These are phyloP conservation scores for Lymantria monacha DNA, from an alignment of 2,888 invertebrate genomes.

Conservation along the genomic window DNA sequence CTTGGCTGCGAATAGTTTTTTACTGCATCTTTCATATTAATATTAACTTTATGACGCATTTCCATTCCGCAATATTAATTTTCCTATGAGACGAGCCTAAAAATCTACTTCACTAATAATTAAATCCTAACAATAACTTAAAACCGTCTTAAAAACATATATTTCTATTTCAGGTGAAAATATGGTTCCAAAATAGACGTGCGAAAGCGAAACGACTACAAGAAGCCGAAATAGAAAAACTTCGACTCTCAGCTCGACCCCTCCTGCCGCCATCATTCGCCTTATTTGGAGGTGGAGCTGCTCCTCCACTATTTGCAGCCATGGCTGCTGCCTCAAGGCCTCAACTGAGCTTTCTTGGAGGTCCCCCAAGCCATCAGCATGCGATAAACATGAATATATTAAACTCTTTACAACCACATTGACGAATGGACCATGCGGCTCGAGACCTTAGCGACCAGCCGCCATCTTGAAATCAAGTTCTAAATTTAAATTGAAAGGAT, in stretches of 20 bases:
- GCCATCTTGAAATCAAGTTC: conserved; percentile 50
- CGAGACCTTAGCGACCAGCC: conserved; percentile 51
- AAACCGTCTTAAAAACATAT: background rate
- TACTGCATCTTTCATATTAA: no score
- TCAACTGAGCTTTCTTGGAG: conserved; percentile 82
- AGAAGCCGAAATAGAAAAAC: conserved; percentile 96
- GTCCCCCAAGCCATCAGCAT: conserved; percentile 78
- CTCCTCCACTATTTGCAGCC: conserved; percentile 86
- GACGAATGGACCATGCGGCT: conserved; percentile 69
- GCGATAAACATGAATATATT: conserved; percentile 81
- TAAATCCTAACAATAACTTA: no score
- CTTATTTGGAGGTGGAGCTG: conserved; percentile 85
- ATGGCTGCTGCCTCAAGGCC: conserved; percentile 85
- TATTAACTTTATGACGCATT: no score
- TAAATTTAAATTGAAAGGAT: conserved; percentile 28
- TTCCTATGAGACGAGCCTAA: no score
- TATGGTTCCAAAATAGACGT: conserved; percentile 95
- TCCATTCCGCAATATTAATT: no score
- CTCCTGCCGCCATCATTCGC: conserved; percentile 89
- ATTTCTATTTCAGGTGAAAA: conserved; percentile 87
- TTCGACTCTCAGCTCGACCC: conserved; percentile 91
- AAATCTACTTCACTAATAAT: no score
- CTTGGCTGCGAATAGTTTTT: no score
- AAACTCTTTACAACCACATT: conserved; percentile 82
- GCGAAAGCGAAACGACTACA: conserved; percentile 98